A percentile compares a stretch with the other conserved stretches of the same genome.
phyloP scores from a whole-genome alignment of 2,797 vertebrate species.

The Tiaroga cobitis region DNA sequence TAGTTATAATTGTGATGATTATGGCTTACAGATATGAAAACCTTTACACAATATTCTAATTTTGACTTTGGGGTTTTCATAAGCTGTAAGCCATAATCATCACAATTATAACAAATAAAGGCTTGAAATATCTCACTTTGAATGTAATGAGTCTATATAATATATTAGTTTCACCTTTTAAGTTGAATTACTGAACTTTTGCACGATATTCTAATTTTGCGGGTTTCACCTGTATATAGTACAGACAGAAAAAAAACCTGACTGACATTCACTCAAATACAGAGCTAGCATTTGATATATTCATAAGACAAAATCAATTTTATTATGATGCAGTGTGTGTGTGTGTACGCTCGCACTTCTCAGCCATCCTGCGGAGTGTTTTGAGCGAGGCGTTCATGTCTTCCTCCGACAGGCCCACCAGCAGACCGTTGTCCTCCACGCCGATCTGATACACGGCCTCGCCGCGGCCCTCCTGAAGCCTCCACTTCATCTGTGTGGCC shows the following conservation, averaged over 20 bases:
- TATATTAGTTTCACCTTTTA: no score
- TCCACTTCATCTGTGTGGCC: conserved; percentile 99
- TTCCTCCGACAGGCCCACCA: conserved; percentile 92
- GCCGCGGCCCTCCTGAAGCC: conserved; percentile 94
- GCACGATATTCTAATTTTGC: no score
- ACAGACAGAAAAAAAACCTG: neutral
- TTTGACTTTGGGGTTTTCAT: no score
- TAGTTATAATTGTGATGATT: no score
- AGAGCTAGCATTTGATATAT: neutral
- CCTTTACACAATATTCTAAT: no score
- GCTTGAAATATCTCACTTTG: no score
- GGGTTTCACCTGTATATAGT: no score
- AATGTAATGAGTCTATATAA: no score
- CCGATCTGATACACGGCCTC: conserved; percentile 99
- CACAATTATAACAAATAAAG: no score
- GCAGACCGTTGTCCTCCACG: conserved; percentile 95
- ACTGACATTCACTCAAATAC: neutral
- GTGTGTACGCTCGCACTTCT: conserved; percentile 82
- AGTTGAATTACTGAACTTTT: no score
- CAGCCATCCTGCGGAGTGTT: conserved; percentile 92
- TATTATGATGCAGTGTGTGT: neutral
- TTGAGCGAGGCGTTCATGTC: conserved; percentile 94
- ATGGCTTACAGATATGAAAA: no score
- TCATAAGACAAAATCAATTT: neutral
- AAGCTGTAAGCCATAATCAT: no score